Evolutionary conservation across 2,797 vertebrate genomes (phyloP).

Genomic region (Loris lydekkerianus): DNA sequence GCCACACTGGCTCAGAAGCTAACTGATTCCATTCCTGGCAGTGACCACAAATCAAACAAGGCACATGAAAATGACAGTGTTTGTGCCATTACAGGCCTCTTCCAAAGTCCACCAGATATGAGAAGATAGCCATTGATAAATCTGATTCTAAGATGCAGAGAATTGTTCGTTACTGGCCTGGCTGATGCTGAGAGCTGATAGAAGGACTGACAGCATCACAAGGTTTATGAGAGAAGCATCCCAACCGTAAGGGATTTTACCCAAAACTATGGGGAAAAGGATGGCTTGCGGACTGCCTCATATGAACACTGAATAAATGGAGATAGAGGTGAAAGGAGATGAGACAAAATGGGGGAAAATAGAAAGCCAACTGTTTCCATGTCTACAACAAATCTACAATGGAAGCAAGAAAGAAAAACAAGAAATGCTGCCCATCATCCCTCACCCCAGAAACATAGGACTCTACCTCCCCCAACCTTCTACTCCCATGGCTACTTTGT

Average conservation of each 20-base stretch:
- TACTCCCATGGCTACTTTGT: background rate
- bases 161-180: background rate
- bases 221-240: background rate
- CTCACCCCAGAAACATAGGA: background rate
- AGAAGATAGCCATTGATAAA: background rate
- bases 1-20: background rate
- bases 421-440: background rate
- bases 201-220: background rate
- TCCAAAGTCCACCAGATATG: background rate
- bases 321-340: background rate
- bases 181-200: constrained; percentile 13
- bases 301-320: background rate
- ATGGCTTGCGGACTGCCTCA: background rate
- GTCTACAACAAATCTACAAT: background rate
- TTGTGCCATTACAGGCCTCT: background rate
- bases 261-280: background rate
- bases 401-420: background rate
- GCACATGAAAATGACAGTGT: constrained; percentile 26
- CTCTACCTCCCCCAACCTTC: background rate
- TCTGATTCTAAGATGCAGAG: background rate
- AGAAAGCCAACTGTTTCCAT: background rate
- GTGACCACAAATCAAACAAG: background rate
- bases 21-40: background rate
- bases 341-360: background rate
- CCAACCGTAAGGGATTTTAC: background rate